These are phyloP conservation scores for Drosophila pseudotalamancana DNA, from an alignment of 2,888 invertebrate species.

Conservation along the genomic window DNA sequence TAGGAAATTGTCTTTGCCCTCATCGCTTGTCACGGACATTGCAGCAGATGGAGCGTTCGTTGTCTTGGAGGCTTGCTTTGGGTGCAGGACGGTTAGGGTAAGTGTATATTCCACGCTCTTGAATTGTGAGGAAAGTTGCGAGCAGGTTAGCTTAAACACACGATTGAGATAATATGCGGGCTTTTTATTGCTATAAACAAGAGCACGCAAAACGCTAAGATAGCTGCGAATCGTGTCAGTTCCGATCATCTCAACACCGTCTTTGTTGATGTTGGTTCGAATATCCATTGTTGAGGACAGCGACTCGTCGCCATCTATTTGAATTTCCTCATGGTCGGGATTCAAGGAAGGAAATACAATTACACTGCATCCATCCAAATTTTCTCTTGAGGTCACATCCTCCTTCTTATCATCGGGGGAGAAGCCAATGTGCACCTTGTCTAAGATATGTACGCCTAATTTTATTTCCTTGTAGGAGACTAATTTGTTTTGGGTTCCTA, in stretches of 20 bases:
- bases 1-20: conserved; percentile 29
- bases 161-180: conserved; percentile 98
- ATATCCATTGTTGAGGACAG: conserved; percentile 83
- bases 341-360: conserved; percentile 97
- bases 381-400: conserved; percentile 33
- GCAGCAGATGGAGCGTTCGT: conserved; percentile 85
- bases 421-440: conserved; percentile 91
- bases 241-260: conserved; percentile 88
- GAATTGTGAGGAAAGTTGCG: conserved; percentile 96
- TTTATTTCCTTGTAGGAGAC: conserved; percentile 84
- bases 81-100: conserved; percentile 95
- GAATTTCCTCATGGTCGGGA: conserved; percentile 95
- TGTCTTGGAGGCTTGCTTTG: conserved; percentile 85
- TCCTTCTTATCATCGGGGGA: conserved; percentile 70
- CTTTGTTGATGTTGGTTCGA: conserved; percentile 92
- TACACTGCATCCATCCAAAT: conserved; percentile 95
- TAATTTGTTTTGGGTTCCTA: conserved; percentile 82
- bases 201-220: conserved; percentile 81
- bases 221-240: conserved; percentile 82
- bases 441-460: conserved; percentile 93
- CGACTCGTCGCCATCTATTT: conserved; percentile 83
- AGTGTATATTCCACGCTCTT: conserved; percentile 98
- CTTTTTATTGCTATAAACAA: conserved; percentile 97
- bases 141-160: conserved; percentile 97
- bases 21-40: conserved; percentile 82